A percentile compares a stretch with the other conserved stretches of the same genome.
Evolutionary conservation across 2,797 vertebrate species (phyloP).

Genomic region (Fistularia tabacaria): DNA sequence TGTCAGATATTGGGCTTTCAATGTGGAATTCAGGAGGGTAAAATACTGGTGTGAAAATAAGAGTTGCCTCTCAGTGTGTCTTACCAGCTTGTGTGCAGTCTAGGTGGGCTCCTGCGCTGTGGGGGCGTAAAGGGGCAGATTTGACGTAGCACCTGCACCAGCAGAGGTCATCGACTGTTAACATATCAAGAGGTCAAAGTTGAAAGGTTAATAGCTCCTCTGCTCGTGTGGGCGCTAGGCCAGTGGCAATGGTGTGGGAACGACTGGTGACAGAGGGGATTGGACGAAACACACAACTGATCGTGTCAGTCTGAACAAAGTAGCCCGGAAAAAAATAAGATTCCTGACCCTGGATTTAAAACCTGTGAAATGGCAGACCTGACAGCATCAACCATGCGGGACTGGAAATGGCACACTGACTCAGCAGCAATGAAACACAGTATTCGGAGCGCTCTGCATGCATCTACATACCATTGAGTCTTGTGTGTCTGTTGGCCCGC

Average conservation of each 20-base stretch:
- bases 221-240: conserved; percentile 80
- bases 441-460: conserved; percentile 12
- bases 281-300: conserved; percentile 27
- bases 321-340: conserved; percentile 8
- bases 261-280: conserved; percentile 19
- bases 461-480: conserved; percentile 87
- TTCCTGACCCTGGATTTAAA: background rate
- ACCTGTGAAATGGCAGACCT: conserved; percentile 9
- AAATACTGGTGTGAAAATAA: conserved; percentile 5
- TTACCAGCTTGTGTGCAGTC: conserved; percentile 77
- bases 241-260: conserved; percentile 55
- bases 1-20: too few relatives aligned
- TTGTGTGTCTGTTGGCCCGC: conserved; percentile 92
- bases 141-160: conserved; percentile 84
- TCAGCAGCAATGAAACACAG: conserved; percentile 28
- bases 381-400: background rate
- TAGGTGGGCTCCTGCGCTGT: conserved; percentile 76
- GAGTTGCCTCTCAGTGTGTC: conserved; percentile 40
- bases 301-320: conserved; percentile 36
- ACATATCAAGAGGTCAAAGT: conserved; percentile 80
- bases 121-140: conserved; percentile 72
- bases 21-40: background rate
- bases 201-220: conserved; percentile 80
- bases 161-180: conserved; percentile 83
- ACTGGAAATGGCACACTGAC: conserved; percentile 13